phyloP scores from a whole-genome alignment of 2,888 invertebrate species.

The Xestoiulus laeticollis region DNA sequence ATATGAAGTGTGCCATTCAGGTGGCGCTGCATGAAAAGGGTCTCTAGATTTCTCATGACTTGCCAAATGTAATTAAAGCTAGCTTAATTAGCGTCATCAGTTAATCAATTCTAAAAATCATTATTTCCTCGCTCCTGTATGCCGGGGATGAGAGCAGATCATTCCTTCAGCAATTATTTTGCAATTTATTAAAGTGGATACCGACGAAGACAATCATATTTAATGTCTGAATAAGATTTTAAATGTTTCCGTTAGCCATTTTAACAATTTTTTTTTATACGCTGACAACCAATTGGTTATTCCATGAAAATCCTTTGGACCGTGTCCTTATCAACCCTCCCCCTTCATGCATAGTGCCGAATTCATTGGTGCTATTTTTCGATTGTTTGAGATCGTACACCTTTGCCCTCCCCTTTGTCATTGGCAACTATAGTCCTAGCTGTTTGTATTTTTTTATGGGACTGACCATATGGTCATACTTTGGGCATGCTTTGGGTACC shows the following conservation, averaged over 20 bases:
- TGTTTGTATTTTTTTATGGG: not conserved
- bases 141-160: not conserved
- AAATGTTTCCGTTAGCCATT: conserved; percentile 34
- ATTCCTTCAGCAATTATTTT: not conserved
- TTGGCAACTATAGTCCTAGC: not conserved
- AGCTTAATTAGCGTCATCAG: not conserved
- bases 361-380: conserved; percentile 34
- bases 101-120: conserved; percentile 3
- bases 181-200: conserved; percentile 18
- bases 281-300: conserved; percentile 2
- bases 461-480: not conserved
- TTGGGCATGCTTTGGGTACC: not conserved
- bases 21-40: not conserved
- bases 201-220: conserved; percentile 28
- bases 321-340: not conserved
- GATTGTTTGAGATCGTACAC: not conserved
- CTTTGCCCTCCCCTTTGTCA: not conserved
- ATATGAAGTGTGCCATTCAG: not conserved
- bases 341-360: not conserved
- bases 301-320: not conserved
- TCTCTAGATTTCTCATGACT: too few species aligned
- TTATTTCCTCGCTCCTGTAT: not conserved
- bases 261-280: not conserved
- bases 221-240: conserved; percentile 4
- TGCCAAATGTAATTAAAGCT: not conserved